Evolutionary conservation across 2,113 vertebrate genomes (phyloP).

Genomic region (Chionomys nivalis): DNA sequence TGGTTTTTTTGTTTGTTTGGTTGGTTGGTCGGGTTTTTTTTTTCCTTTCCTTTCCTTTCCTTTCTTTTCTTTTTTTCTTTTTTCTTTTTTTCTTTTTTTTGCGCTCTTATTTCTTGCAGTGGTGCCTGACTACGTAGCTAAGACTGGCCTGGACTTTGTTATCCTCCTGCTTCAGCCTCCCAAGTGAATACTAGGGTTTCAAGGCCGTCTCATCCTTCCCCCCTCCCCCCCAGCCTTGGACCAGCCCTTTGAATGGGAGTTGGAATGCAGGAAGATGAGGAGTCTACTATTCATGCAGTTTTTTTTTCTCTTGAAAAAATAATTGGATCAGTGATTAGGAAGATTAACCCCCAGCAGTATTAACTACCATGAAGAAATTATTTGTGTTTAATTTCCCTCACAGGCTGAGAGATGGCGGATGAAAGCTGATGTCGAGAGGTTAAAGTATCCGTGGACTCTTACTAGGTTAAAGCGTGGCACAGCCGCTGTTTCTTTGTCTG

Average conservation of each 20-base stretch:
- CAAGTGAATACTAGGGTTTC: neutral
- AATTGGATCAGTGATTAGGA: neutral
- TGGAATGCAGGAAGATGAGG: neutral
- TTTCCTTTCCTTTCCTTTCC: too few species aligned
- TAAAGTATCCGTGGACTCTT: neutral
- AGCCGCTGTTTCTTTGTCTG: neutral
- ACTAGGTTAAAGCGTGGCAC: neutral
- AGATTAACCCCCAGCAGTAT: neutral
- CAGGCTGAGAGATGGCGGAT: neutral
- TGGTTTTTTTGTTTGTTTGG: too few species aligned
- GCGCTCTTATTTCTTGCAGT: neutral
- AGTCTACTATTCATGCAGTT: neutral
- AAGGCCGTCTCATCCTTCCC: neutral
- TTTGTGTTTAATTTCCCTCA: constrained; percentile 12
- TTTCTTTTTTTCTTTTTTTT: too few species aligned
- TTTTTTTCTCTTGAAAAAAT: constrained; percentile 14
- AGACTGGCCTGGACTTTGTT: neutral
- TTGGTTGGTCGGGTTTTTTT: too few species aligned
- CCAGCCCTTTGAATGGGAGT: neutral
- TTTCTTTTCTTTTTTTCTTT: too few species aligned
- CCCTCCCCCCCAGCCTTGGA: too few species aligned
- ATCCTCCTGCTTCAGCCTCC: neutral
- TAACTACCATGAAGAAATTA: neutral
- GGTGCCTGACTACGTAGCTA: neutral
- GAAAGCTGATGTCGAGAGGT: neutral